Base-by-base conservation (phyloP, 2,113 vertebrate species). In the Lepus europaeus region DNA sequence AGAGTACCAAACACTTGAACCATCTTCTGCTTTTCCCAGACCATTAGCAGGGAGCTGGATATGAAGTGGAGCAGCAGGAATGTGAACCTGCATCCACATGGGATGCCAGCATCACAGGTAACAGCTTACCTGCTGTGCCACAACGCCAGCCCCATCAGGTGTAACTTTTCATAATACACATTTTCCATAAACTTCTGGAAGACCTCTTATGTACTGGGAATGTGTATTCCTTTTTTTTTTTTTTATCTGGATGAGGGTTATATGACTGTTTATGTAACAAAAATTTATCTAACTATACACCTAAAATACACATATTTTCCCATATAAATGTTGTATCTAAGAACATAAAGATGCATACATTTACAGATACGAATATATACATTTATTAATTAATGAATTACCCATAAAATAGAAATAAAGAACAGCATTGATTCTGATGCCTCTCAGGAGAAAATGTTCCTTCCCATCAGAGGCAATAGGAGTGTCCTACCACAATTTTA, bases 371-470 rank as follows among this genome's bases (percentile, higher is more conserved):
- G 9, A 9, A 6, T 45, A 45, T 45, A 45, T 45, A 45, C 7
- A 6, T 45, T 45, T 45, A 45, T 45, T 73, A 82, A 77, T 17
- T 45, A 45, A 45, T 7, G 9, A 45, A 45, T 45, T 45, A 45
- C 45, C 45, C 45, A 45, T 7, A 45, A 45, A 45, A 45, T 45
- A 45, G 45, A 45, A 45, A 45, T 45, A 69, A 69, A 81, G 39
- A 80, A 53, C 27, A 74, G 70, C 25, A 61, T 79, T 69, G 77
- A 76, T 86, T 79, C n/a, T 36, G n/a, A 81, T 61, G 9, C 23
- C n/a, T 87, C 80, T 72, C 27, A 63, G 59, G 87, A 90, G 77
- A 91, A 68, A 84, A 84, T 56, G 29, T 83, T 76, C 19, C 51
- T 94, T 84, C 20, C 72, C 45, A 4, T 70, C 8, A 70, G 29